phyloP scores from a whole-genome alignment of 2,797 vertebrate species.

The Astyanax mexicanus region DNA sequence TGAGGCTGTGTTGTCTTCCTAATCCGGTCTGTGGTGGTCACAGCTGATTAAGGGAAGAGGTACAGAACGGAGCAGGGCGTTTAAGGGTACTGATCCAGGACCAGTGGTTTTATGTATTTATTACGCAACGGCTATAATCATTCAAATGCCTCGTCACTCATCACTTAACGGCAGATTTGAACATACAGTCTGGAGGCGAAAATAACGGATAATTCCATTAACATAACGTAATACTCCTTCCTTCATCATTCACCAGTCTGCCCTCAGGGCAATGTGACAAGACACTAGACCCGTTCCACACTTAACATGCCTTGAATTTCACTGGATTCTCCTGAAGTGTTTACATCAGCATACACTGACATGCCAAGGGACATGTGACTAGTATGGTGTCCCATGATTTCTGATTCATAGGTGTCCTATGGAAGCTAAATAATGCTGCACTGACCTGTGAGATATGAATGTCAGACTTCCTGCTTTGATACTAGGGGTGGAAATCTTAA shows the following conservation, averaged over 20 bases:
- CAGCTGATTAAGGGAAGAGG: constrained; percentile 20
- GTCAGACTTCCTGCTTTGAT: too few relatives aligned
- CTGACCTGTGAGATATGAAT: too few relatives aligned
- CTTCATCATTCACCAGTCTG: not conserved
- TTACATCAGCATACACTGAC: not conserved
- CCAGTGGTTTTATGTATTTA: not conserved
- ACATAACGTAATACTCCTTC: not conserved
- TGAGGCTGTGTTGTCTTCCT: constrained; percentile 10
- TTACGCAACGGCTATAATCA: not conserved
- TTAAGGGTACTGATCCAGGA: not conserved
- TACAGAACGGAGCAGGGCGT: constrained; percentile 3
- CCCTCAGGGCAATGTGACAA: not conserved
- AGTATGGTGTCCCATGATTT: too few relatives aligned
- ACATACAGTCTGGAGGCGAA: not conserved
- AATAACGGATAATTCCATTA: not conserved
- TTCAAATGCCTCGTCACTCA: not conserved
- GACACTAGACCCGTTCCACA: not conserved
- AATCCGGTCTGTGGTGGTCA: not conserved
- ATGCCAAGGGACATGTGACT: too few relatives aligned
- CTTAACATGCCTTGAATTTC: not conserved
- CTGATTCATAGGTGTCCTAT: too few relatives aligned
- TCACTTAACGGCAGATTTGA: not conserved
- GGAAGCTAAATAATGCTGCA: too few relatives aligned
- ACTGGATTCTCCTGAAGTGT: not conserved
- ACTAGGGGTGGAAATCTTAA: too few relatives aligned